A percentile compares a stretch with the other conserved stretches of the same genome.
Evolutionary conservation across 2,888 invertebrate species (phyloP).

Genomic region (Geophilus truncorum): DNA sequence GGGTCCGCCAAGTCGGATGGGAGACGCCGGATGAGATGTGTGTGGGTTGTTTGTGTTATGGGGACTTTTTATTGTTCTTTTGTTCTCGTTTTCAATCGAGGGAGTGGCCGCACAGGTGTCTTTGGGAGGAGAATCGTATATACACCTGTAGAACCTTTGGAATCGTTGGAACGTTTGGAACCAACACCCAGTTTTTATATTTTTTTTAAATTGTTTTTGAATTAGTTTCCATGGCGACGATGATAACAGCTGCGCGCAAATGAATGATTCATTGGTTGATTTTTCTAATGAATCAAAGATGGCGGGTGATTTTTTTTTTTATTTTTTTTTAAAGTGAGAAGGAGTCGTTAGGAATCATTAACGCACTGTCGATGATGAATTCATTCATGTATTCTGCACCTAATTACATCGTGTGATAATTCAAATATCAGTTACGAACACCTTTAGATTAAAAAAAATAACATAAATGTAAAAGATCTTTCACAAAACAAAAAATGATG

Average conservation of each 20-base stretch:
- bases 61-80: neutral
- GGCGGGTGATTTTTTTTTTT: neutral
- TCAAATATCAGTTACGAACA: neutral
- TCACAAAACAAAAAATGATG: too few species aligned
- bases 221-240: neutral
- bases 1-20: neutral
- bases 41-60: too few species aligned
- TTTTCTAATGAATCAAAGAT: neutral
- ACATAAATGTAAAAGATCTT: neutral
- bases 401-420: neutral
- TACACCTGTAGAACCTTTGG: too few species aligned
- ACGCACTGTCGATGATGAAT: neutral
- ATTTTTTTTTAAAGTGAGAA: neutral
- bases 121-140: neutral
- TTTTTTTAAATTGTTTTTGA: neutral
- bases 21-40: too few species aligned
- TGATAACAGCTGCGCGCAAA: neutral
- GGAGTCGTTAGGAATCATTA: neutral
- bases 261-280: constrained; percentile 11
- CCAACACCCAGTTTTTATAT: neutral
- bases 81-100: neutral
- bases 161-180: too few species aligned
- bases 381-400: constrained; percentile 1
- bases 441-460: neutral
- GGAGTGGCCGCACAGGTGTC: neutral